These are phyloP conservation scores for Phenacoccus solenopsis DNA, from an alignment of 1,140 invertebrate genomes.

Conservation along the genomic window DNA sequence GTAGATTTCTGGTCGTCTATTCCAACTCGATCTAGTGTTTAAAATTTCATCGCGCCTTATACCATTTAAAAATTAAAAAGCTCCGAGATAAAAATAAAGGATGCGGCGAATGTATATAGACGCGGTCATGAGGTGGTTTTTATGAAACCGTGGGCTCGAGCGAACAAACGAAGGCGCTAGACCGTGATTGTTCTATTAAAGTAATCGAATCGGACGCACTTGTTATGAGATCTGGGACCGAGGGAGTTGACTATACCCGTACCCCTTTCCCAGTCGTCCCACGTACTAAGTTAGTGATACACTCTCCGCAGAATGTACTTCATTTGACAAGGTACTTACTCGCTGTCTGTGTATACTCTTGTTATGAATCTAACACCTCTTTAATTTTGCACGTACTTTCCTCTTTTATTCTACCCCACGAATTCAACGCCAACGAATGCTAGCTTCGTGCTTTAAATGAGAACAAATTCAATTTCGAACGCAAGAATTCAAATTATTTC, in stretches of 20 bases:
- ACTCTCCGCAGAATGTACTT: neutral
- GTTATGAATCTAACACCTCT: slow-evolving; percentile 1
- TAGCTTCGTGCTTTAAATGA: neutral
- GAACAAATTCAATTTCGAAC: neutral
- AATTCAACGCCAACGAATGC: neutral
- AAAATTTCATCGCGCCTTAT: neutral
- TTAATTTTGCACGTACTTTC: neutral
- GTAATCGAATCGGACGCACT: slow-evolving; percentile 17
- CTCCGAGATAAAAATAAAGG: neutral
- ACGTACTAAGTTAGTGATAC: neutral
- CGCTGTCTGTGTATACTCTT: neutral
- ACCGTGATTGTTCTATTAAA: slow-evolving; percentile 18
- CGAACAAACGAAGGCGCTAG: slow-evolving; percentile 9
- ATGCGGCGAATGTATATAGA: neutral
- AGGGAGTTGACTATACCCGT: slow-evolving; percentile 4
- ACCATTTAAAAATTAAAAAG: neutral
- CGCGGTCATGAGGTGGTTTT: neutral
- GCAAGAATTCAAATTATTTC: too few species aligned
- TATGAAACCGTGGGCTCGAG: slow-evolving; percentile 4
- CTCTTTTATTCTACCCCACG: neutral
- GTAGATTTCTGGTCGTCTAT: neutral
- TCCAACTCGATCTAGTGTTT: too few species aligned
- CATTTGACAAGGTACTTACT: neutral
- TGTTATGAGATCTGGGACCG: slow-evolving; percentile 14
- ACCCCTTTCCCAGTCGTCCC: neutral